A percentile compares a stretch with the other conserved stretches of the same genome.
These are phyloP conservation scores for Aspidiotus destructor DNA, from an alignment of 2,888 invertebrate genomes.

Conservation along the genomic window DNA sequence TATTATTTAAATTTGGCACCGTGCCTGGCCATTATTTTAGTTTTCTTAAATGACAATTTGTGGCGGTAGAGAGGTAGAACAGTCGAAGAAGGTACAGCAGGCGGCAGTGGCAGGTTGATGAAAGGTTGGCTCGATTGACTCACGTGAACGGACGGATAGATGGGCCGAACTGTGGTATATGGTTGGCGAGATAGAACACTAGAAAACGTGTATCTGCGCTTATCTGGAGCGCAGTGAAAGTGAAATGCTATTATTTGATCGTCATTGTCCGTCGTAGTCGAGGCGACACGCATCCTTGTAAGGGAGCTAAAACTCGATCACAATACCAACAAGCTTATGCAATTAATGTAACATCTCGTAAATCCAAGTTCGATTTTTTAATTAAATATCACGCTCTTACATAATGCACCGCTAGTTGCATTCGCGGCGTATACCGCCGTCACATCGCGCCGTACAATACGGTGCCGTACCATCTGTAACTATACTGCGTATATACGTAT, in stretches of 20 bases:
- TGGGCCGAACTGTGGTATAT: too few species aligned
- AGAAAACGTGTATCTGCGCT: neutral
- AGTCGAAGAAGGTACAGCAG: too few species aligned
- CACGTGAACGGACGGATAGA: too few species aligned
- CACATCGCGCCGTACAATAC: neutral
- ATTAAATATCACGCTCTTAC: slow-evolving; percentile 6
- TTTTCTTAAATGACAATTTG: too few species aligned
- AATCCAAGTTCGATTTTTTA: slow-evolving; percentile 21
- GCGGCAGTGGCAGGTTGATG: too few species aligned
- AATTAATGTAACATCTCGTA: slow-evolving; percentile 26
- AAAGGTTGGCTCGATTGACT: too few species aligned
- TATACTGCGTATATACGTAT: too few species aligned
- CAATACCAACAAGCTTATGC: slow-evolving; percentile 26
- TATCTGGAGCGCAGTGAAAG: slow-evolving; percentile 20
- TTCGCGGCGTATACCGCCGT: neutral
- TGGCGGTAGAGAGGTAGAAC: too few species aligned
- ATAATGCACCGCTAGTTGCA: neutral
- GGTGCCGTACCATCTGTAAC: neutral
- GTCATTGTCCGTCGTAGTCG: slow-evolving; percentile 22
- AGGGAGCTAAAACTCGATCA: slow-evolving; percentile 28
- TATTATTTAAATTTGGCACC: too few species aligned
- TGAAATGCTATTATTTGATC: slow-evolving; percentile 29
- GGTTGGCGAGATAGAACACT: too few species aligned
- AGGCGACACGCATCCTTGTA: slow-evolving; percentile 29
- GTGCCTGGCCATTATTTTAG: too few species aligned